These are phyloP conservation scores for Esox lucius DNA, from an alignment of 2,797 vertebrate species.

Conservation along the genomic window DNA sequence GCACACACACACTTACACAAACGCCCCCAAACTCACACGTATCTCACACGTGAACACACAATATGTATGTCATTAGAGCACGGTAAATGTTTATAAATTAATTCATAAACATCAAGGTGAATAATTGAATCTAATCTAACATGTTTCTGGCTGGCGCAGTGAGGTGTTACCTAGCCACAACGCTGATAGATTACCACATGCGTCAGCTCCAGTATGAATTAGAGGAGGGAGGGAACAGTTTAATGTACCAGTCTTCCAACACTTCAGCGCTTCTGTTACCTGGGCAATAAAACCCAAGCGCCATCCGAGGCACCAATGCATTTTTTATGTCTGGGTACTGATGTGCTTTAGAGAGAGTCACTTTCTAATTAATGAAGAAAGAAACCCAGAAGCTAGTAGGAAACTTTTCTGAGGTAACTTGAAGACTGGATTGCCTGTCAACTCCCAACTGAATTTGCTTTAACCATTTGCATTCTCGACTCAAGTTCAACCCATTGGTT, in stretches of 20 bases:
- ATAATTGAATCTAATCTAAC: background rate
- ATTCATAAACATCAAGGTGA: constrained; percentile 12
- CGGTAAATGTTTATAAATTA: background rate
- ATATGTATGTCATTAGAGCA: background rate
- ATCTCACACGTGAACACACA: background rate
- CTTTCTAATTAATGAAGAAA: constrained; percentile 13
- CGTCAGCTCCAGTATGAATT: background rate
- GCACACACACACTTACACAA: background rate
- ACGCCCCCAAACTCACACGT: background rate
- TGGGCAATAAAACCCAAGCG: constrained; percentile 19
- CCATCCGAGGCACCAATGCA: constrained; percentile 17
- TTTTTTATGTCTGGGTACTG: constrained; percentile 30
- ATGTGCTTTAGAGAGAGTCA: constrained; percentile 1
- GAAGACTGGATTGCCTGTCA: background rate
- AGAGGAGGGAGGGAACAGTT: background rate
- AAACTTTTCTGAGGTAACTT: background rate
- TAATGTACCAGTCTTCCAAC: background rate
- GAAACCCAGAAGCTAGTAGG: constrained; percentile 8
- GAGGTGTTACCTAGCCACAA: background rate
- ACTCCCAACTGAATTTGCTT: too few species aligned
- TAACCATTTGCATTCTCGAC: too few species aligned
- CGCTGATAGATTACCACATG: constrained; percentile 12
- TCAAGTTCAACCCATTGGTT: too few species aligned
- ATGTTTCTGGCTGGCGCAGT: background rate
- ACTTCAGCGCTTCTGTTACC: constrained; percentile 23